Conservation (phyloP, 2,797 vertebrate genomes). For the Syndactyla subalaris region DNA sequence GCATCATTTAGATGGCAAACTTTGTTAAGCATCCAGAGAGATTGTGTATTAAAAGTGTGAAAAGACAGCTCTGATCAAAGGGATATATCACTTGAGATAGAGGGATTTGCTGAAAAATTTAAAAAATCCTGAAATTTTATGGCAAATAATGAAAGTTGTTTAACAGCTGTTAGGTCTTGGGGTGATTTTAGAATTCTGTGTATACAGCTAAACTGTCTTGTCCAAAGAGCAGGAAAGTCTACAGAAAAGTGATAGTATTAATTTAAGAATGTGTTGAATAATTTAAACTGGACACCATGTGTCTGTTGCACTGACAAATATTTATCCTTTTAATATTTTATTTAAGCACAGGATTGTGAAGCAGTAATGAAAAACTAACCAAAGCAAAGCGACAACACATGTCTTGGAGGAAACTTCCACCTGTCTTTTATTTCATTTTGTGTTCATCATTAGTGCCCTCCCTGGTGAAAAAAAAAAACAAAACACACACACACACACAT, state of each 20-base stretch:
- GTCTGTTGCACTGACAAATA: not conserved
- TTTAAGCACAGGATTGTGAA: not conserved
- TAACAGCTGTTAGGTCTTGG: not conserved
- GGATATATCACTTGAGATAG: not conserved
- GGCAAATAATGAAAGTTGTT: not conserved
- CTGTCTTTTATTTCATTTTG: not conserved
- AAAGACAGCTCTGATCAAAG: not conserved
- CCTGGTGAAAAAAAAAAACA: not conserved
- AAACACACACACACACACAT: too few species aligned
- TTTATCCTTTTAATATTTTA: not conserved
- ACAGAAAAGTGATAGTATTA: not conserved
- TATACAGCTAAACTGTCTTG: not conserved
- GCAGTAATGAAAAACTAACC: not conserved
- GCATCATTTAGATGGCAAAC: not conserved
- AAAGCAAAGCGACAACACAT: not conserved
- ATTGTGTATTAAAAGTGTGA: not conserved
- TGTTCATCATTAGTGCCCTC: not conserved
- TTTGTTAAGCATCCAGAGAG: not conserved
- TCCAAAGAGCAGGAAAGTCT: not conserved
- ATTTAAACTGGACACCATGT: not conserved
- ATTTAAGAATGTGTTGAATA: not conserved
- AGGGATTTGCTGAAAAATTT: not conserved
- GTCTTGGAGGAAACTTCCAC: not conserved
- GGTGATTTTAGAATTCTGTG: not conserved
- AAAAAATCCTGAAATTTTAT: not conserved